phyloP scores from a whole-genome alignment of 1,140 invertebrate species.

The Tyrophagus putrescentiae region DNA sequence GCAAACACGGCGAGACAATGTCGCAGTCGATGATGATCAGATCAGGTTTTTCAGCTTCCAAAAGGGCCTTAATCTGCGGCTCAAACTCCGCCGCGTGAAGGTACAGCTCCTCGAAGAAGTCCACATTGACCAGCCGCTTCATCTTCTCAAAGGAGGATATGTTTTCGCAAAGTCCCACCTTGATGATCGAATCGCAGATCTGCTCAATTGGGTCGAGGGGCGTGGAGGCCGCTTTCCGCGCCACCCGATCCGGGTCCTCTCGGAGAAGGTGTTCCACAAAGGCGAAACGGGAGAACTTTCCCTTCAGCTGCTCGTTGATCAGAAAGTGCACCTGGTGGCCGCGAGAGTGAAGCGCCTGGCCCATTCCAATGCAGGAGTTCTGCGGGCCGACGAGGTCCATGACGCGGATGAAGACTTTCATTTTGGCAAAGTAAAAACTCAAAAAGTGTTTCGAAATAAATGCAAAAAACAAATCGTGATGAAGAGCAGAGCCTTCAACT shows the following conservation, averaged over 20 bases:
- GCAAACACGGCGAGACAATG: conserved; percentile 4
- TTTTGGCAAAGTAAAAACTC: not conserved
- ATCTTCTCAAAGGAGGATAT: not conserved
- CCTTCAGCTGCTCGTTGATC: not conserved
- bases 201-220: not conserved
- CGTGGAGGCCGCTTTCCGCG: not conserved
- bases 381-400: conserved; percentile 12
- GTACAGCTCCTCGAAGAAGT: not conserved
- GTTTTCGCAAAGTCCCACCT: not conserved
- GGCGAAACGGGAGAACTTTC: not conserved
- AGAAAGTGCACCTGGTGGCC: conserved; percentile 10
- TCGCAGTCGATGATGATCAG: not conserved
- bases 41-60: conserved; percentile 14
- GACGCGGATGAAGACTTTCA: conserved; percentile 7
- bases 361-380: conserved; percentile 20
- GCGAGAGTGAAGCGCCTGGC: not conserved
- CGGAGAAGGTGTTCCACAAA: not conserved
- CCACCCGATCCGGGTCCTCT: not conserved
- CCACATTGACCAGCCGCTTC: not conserved
- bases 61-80: not conserved
- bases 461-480: too few relatives aligned
- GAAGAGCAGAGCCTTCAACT: too few relatives aligned
- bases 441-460: not conserved
- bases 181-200: not conserved
- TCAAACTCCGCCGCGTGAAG: not conserved